phyloP scores from a whole-genome alignment of 2,113 vertebrate species.

The Sardina pilchardus region DNA sequence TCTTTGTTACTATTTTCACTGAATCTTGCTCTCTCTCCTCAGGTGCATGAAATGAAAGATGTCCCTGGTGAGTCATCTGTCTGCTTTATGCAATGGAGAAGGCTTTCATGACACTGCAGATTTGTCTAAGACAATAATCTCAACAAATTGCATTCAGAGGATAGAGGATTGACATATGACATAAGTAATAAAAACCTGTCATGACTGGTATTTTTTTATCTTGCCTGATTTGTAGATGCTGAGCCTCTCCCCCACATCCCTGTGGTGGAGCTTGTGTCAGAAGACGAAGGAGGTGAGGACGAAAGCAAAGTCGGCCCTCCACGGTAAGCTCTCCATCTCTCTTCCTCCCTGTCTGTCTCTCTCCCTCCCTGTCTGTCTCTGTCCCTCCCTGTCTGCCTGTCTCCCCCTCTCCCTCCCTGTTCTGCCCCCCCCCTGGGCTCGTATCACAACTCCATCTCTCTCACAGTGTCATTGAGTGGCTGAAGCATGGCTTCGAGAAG shows the following conservation, averaged over 20 bases:
- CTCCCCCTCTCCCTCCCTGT: neutral
- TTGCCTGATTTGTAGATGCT: constrained; percentile 37
- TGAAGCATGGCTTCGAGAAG: constrained; percentile 70
- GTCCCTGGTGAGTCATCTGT: constrained; percentile 57
- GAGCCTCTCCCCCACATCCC: constrained; percentile 43
- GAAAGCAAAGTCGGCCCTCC: constrained; percentile 47
- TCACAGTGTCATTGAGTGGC: constrained; percentile 69
- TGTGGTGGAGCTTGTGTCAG: constrained; percentile 42
- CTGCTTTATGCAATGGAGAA: neutral
- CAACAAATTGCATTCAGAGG: neutral
- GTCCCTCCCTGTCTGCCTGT: neutral
- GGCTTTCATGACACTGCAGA: neutral
- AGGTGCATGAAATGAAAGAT: constrained; percentile 48
- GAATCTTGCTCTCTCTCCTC: constrained; percentile 15
- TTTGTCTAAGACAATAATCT: neutral
- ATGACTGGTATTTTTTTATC: neutral
- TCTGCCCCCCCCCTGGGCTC: neutral
- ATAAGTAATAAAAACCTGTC: neutral
- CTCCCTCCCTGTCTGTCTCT: neutral
- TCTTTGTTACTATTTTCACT: neutral
- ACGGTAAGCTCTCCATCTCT: constrained; percentile 49
- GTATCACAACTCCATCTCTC: neutral
- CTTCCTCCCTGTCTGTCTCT: neutral
- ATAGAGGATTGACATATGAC: neutral
- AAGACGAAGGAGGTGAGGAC: constrained; percentile 31